Conservation (phyloP, 1,140 invertebrate species). For the Chlorops oryzae region DNA sequence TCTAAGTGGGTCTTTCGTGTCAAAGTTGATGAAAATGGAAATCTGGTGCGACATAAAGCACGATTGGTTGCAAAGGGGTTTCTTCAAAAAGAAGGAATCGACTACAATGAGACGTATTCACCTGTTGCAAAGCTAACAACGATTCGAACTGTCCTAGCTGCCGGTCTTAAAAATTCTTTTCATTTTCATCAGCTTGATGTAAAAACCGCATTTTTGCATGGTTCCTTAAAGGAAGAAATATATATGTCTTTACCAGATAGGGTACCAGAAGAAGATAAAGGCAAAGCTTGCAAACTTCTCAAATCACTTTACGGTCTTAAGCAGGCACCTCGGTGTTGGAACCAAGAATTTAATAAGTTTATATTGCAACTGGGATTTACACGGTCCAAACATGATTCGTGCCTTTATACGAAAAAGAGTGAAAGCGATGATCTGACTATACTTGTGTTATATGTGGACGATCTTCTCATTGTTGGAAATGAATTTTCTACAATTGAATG, state of each 20-base stretch:
- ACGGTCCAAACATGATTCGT: constrained; percentile 18
- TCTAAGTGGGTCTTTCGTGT: constrained; percentile 22
- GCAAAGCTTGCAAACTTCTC: constrained; percentile 29
- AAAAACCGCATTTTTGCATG: constrained; percentile 46
- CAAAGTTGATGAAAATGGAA: constrained; percentile 22
- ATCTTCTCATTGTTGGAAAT: constrained; percentile 10
- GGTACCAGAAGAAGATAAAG: constrained; percentile 24
- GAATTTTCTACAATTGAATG: neutral
- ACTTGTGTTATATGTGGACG: constrained; percentile 16
- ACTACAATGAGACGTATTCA: constrained; percentile 17
- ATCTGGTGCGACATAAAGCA: constrained; percentile 31
- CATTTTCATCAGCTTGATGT: constrained; percentile 31
- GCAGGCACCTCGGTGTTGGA: constrained; percentile 46
- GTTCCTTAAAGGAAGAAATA: constrained; percentile 39
- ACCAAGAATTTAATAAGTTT: constrained; percentile 24
- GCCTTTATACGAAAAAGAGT: too few species aligned
- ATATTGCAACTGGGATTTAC: constrained; percentile 12
- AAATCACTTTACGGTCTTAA: constrained; percentile 48
- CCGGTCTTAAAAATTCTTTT: constrained; percentile 9
- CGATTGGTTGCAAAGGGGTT: constrained; percentile 19
- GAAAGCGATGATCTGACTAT: neutral
- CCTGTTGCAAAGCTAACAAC: constrained; percentile 26
- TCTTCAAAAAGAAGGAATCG: constrained; percentile 15
- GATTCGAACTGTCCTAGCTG: constrained; percentile 20
- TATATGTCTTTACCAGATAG: constrained; percentile 34